phyloP scores from a whole-genome alignment of 2,113 vertebrate genomes.

The Stegostoma tigrinum region DNA sequence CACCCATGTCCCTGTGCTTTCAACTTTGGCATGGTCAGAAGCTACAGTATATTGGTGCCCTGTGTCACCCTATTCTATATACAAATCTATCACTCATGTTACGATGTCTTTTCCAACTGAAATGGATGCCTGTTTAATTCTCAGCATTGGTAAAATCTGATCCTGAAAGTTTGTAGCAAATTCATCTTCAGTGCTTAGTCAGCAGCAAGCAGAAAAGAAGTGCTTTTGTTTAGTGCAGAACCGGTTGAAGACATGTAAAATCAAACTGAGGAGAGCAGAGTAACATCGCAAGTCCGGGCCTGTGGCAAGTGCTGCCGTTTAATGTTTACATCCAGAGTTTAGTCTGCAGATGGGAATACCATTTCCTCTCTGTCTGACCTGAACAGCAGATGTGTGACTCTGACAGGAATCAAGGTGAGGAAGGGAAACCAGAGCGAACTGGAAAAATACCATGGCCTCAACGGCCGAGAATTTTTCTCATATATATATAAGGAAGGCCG shows the following conservation, averaged over 20 bases:
- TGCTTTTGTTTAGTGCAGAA: background rate
- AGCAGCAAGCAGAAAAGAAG: background rate
- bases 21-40: background rate
- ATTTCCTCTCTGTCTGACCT: slow-evolving; percentile 68
- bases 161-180: background rate
- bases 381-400: slow-evolving; percentile 56
- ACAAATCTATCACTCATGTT: too few relatives aligned
- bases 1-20: background rate
- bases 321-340: slow-evolving; percentile 33
- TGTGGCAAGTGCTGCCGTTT: background rate
- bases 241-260: background rate
- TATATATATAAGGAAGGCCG: background rate
- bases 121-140: background rate
- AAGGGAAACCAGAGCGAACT: slow-evolving; percentile 60
- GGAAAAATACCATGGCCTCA: slow-evolving; percentile 40
- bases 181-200: too few relatives aligned
- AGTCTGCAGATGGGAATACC: slow-evolving; percentile 63
- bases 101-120: background rate
- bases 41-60: too few relatives aligned
- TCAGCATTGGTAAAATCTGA: background rate
- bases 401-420: slow-evolving; percentile 65
- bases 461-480: slow-evolving; percentile 7
- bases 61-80: background rate
- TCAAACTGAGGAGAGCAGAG: background rate
- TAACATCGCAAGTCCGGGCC: background rate